A percentile compares a stretch with the other conserved stretches of the same genome.
phyloP scores from a whole-genome alignment of 1,140 invertebrate species.

The Agrilus planipennis region DNA sequence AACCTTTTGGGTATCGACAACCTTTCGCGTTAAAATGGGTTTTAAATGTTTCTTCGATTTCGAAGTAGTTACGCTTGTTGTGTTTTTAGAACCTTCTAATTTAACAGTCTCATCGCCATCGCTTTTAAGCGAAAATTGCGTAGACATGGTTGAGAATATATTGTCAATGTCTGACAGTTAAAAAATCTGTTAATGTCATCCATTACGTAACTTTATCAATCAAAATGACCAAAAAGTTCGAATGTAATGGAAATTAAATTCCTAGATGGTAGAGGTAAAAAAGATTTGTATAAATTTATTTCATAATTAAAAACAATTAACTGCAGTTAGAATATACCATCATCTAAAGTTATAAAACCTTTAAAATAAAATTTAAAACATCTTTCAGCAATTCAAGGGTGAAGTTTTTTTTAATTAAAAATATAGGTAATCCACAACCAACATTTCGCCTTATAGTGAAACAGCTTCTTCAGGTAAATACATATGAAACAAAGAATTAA shows the following conservation, averaged over 20 bases:
- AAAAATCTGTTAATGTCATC: neutral
- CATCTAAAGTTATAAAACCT: too few species aligned
- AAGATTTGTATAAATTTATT: too few species aligned
- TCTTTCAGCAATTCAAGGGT: neutral
- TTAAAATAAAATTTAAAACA: too few species aligned
- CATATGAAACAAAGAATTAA: too few species aligned
- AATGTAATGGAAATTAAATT: too few species aligned
- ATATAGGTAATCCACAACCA: neutral
- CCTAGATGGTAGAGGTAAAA: too few species aligned
- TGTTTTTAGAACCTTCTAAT: neutral
- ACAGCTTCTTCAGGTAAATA: too few species aligned
- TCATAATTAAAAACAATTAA: too few species aligned
- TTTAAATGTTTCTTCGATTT: neutral
- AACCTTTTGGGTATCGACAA: constrained; percentile 11
- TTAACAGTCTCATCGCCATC: neutral
- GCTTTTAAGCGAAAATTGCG: neutral
- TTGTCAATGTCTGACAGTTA: neutral
- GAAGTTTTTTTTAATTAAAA: neutral
- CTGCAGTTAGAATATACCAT: too few species aligned
- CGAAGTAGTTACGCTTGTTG: neutral
- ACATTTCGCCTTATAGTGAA: too few species aligned
- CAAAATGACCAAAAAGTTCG: too few species aligned
- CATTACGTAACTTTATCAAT: too few species aligned
- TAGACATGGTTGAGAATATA: neutral
- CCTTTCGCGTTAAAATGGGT: constrained; percentile 1